Evolutionary conservation across 2,113 vertebrate species (phyloP).

Genomic region (Phalacrocorax aristotelis): DNA sequence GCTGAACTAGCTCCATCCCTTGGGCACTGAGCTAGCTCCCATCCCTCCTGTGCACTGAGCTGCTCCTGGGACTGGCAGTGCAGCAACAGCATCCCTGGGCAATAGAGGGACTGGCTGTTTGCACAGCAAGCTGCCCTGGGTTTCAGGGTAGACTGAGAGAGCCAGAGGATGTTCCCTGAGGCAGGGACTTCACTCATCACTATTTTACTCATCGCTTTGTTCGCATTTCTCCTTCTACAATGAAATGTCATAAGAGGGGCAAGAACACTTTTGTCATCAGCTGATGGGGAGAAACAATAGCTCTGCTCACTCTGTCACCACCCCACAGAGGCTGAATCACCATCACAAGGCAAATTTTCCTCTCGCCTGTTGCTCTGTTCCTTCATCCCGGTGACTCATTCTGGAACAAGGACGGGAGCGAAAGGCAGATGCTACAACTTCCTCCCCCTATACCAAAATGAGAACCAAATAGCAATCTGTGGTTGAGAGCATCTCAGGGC

Average conservation of each 20-base stretch:
- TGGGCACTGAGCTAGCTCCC: background rate
- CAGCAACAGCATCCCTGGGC: background rate
- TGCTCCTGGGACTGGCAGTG: rapidly evolving
- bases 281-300: slow-evolving; percentile 20
- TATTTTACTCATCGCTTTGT: background rate
- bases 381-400: background rate
- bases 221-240: background rate
- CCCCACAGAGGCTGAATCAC: slow-evolving; percentile 46
- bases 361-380: background rate
- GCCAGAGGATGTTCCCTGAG: background rate
- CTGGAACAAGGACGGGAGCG: background rate
- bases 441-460: background rate
- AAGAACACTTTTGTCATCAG: background rate
- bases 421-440: background rate
- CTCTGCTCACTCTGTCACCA: background rate
- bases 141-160: background rate
- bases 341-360: background rate
- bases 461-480: background rate
- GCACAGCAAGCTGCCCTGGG: background rate
- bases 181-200: background rate
- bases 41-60: background rate
- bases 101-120: background rate
- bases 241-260: background rate
- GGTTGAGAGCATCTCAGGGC: background rate
- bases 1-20: rapidly evolving